phyloP scores from a whole-genome alignment of 2,113 vertebrate genomes.

The Myiopsitta monachus region DNA sequence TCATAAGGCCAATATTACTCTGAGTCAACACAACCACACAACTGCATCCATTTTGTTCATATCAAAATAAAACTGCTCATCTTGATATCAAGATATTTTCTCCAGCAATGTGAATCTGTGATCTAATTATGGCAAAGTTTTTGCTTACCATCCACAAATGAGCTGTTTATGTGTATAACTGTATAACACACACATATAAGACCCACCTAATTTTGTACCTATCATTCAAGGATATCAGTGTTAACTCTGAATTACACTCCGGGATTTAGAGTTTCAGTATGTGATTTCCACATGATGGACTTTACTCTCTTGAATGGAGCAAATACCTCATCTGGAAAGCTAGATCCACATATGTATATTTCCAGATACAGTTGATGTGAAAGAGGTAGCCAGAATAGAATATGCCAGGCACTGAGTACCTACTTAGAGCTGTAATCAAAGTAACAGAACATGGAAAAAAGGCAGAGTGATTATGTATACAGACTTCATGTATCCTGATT shows the following conservation, averaged over 20 bases:
- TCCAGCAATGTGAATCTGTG: not conserved
- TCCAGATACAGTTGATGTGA: not conserved
- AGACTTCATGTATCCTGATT: not conserved
- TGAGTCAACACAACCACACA: not conserved
- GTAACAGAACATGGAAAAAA: not conserved
- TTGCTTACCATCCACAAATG: not conserved
- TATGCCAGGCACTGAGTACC: not conserved
- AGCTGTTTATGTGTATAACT: not conserved
- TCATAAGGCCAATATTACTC: not conserved
- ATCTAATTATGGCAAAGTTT: not conserved
- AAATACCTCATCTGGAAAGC: not conserved
- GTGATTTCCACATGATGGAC: not conserved
- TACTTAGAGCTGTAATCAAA: not conserved
- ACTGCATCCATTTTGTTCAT: not conserved
- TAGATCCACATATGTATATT: not conserved
- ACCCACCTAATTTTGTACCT: not conserved
- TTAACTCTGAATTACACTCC: not conserved
- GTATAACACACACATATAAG: not conserved
- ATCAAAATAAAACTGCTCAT: not conserved
- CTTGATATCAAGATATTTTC: not conserved
- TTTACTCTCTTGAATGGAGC: not conserved
- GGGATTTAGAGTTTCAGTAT: not conserved
- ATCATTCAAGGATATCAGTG: not conserved
- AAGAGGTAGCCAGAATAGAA: not conserved
- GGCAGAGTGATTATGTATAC: not conserved